Percentiles rank a stretch among this genome's conserved stretches.
Conservation (phyloP, 2,113 vertebrate species). For the Pelecanus crispus region DNA sequence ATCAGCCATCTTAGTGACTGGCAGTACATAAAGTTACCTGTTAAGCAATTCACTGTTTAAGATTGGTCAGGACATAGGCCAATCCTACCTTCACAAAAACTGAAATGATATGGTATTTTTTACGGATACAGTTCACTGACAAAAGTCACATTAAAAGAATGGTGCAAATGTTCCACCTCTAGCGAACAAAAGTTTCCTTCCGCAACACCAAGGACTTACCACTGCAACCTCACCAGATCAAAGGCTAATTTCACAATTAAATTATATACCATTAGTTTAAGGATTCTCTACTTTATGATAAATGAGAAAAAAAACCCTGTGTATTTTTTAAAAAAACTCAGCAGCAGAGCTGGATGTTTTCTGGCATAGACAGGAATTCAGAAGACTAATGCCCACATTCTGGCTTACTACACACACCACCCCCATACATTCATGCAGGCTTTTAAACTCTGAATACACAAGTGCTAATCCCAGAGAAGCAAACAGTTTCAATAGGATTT, state of each 20-base stretch:
- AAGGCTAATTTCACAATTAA: background rate
- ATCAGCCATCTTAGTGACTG: background rate
- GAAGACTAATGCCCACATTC: background rate
- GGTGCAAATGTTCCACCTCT: background rate
- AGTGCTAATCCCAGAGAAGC: background rate
- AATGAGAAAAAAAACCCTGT: fast-evolving
- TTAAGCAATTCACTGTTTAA: background rate
- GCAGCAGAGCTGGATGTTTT: background rate
- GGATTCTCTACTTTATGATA: background rate
- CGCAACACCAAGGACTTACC: background rate
- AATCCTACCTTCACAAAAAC: background rate
- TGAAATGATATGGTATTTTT: background rate
- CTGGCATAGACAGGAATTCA: background rate
- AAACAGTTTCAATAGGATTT: conserved; percentile 8
- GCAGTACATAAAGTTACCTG: background rate
- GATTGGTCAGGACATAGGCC: background rate
- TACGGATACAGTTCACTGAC: background rate
- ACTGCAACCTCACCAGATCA: background rate
- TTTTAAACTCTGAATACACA: background rate
- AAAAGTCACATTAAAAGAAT: fast-evolving
- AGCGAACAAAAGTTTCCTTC: background rate
- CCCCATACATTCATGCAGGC: background rate
- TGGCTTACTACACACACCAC: background rate
- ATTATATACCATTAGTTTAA: background rate
- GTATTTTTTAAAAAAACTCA: fast-evolving